Evolutionary conservation across 2,113 vertebrate genomes (phyloP).

Genomic region (Alligator sinensis): DNA sequence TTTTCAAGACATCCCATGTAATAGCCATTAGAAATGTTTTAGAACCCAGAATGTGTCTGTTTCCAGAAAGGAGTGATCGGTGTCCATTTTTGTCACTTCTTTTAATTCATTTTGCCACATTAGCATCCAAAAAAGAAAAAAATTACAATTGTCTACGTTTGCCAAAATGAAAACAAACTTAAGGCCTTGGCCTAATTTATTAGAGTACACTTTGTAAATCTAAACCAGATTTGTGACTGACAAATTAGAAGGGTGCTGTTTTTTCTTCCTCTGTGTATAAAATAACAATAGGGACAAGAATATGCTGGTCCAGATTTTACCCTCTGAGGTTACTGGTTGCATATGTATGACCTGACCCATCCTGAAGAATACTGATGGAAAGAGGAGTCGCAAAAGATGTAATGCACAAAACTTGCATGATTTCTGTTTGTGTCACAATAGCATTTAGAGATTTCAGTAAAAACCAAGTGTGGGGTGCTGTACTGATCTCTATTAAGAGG

Average conservation of each 20-base stretch:
- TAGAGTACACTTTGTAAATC: not conserved
- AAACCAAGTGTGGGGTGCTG: not conserved
- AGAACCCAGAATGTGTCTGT: not conserved
- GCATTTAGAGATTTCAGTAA: not conserved
- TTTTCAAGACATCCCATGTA: not conserved
- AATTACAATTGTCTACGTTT: not conserved
- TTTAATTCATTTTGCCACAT: not conserved
- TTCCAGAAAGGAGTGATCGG: not conserved
- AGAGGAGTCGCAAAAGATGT: not conserved
- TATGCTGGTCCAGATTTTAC: not conserved
- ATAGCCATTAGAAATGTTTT: not conserved
- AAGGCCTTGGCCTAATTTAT: not conserved
- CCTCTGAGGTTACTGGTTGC: not conserved
- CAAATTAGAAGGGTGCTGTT: not conserved
- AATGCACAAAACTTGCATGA: not conserved
- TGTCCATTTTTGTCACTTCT: not conserved
- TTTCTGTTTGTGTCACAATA: not conserved
- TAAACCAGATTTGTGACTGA: not conserved
- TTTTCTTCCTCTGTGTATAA: not conserved
- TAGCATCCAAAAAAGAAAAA: not conserved
- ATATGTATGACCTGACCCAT: not conserved
- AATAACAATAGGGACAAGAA: not conserved
- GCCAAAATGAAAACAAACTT: not conserved
- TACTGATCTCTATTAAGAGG: not conserved
- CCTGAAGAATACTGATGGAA: not conserved